phyloP scores from a whole-genome alignment of 2,888 invertebrate genomes.

The Drosophila yooni region DNA sequence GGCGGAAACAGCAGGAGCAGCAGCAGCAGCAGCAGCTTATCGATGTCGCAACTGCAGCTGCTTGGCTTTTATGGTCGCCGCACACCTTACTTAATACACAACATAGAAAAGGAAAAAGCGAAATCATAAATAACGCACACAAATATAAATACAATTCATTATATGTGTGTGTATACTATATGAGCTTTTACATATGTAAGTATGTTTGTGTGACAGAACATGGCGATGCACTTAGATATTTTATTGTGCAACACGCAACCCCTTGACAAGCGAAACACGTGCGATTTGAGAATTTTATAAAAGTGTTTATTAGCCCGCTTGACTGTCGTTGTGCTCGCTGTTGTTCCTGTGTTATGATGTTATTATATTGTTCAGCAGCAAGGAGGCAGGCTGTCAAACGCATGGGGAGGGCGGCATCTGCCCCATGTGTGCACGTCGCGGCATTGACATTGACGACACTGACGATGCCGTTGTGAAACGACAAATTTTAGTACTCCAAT shows the following conservation, averaged over 20 bases:
- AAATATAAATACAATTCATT: slow-evolving; percentile 2
- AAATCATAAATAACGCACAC: slow-evolving; percentile 30
- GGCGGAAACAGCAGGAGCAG: slow-evolving; percentile 15
- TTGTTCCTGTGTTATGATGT: slow-evolving; percentile 26
- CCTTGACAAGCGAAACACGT: slow-evolving; percentile 75
- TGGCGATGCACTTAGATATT: slow-evolving; percentile 73
- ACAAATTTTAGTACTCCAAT: slow-evolving; percentile 66
- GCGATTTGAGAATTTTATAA: slow-evolving; percentile 77
- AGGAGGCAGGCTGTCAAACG: slow-evolving; percentile 1
- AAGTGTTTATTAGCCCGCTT: slow-evolving; percentile 72
- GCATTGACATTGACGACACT: slow-evolving; percentile 59
- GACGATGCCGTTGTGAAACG: slow-evolving; percentile 40
- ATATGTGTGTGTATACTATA: background rate
- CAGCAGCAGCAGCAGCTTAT: slow-evolving; percentile 53
- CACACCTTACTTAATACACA: slow-evolving; percentile 63
- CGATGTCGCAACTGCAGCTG: slow-evolving; percentile 38
- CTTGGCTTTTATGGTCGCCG: slow-evolving; percentile 41
- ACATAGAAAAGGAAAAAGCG: slow-evolving; percentile 26
- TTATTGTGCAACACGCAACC: slow-evolving; percentile 66
- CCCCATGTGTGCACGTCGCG: slow-evolving; percentile 26
- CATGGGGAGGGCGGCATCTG: background rate
- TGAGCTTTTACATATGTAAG: slow-evolving; percentile 22
- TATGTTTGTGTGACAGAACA: slow-evolving; percentile 48
- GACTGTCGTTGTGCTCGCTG: slow-evolving; percentile 32
- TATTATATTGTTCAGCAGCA: slow-evolving; percentile 21